Conservation (phyloP, 1,140 invertebrate species). For the Nasonia giraulti region DNA sequence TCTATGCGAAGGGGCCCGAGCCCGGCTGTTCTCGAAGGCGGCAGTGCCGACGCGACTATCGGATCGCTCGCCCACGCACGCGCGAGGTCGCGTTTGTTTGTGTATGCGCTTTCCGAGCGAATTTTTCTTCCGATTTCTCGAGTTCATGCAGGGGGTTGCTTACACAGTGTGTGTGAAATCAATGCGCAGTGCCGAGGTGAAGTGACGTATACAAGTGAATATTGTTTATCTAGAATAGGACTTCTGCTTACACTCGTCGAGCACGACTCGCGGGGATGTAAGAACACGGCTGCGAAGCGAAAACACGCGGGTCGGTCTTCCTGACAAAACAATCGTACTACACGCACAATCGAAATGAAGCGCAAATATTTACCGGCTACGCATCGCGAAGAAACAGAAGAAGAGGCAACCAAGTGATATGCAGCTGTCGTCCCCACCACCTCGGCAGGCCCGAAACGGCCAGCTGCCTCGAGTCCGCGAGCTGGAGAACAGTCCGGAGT, state of each 20-base stretch:
- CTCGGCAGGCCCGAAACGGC: neutral
- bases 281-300: too few relatives aligned
- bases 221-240: too few relatives aligned
- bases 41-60: conserved; percentile 43
- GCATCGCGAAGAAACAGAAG: neutral
- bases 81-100: neutral
- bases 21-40: conserved; percentile 29
- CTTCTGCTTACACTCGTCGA: too few relatives aligned
- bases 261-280: too few relatives aligned
- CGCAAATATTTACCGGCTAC: conserved; percentile 1
- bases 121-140: too few relatives aligned
- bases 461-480: conserved; percentile 39
- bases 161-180: neutral
- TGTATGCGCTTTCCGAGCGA: too few relatives aligned
- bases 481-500: conserved; percentile 58
- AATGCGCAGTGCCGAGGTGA: neutral
- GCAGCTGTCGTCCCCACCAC: neutral
- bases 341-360: neutral
- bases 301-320: too few relatives aligned
- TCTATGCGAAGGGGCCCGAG: neutral
- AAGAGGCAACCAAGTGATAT: conserved; percentile 14
- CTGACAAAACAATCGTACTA: too few relatives aligned
- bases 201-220: too few relatives aligned
- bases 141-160: neutral
- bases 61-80: conserved; percentile 35